Evolutionary conservation across 2,888 invertebrate genomes (phyloP).

Genomic region (Suillia variegata): DNA sequence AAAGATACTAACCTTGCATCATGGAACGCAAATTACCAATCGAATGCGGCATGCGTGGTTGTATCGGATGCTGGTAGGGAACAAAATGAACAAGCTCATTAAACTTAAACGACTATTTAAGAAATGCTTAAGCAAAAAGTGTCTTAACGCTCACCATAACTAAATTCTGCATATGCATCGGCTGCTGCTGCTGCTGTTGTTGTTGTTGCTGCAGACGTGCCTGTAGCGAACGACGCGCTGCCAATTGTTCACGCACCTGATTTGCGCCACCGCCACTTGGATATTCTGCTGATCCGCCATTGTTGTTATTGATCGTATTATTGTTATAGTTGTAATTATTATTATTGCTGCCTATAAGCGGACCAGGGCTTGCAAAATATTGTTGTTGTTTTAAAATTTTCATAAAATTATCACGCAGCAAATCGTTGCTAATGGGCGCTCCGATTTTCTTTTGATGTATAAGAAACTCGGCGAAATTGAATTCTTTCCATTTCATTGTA

Average conservation of each 20-base stretch:
- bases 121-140: constrained; percentile 9
- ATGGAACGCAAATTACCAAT: constrained; percentile 37
- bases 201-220: constrained; percentile 48
- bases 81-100: neutral
- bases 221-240: constrained; percentile 41
- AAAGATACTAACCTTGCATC: constrained; percentile 37
- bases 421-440: constrained; percentile 47
- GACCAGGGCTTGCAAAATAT: constrained; percentile 19
- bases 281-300: neutral
- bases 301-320: constrained; percentile 29
- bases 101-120: constrained; percentile 15
- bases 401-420: constrained; percentile 54
- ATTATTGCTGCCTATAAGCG: constrained; percentile 24
- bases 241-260: constrained; percentile 42
- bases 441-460: constrained; percentile 57
- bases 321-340: constrained; percentile 31
- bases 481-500: constrained; percentile 56
- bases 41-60: constrained; percentile 37
- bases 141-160: neutral
- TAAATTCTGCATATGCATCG: constrained; percentile 21
- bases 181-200: constrained; percentile 29
- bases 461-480: constrained; percentile 51
- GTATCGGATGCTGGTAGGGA: constrained; percentile 21
- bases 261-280: neutral
- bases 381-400: constrained; percentile 45